Base-by-base conservation (phyloP, 2,888 invertebrate genomes). In the Aelia acuminata region DNA sequence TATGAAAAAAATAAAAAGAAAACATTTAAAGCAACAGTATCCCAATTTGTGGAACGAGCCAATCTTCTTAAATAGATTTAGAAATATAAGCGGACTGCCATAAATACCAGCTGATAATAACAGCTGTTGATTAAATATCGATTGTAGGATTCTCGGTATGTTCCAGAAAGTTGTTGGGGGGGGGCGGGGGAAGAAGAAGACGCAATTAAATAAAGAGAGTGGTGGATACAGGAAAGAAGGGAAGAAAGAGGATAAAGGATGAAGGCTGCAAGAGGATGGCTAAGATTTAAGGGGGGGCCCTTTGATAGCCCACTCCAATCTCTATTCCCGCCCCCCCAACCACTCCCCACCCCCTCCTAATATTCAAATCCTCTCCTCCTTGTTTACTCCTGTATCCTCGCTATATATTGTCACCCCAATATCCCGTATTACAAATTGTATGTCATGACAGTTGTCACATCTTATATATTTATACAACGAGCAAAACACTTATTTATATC, bases 301-400 rank as follows among this genome's bases (percentile, higher is more conserved):
- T 43, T 80, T 80, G 43, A 80, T 80, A 80, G 43, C 43, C 8
- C 43, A 80, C 80, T 80, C 80, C 43, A 47, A 39, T 80, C 11
- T 3, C 22, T n/a, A 80, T 80, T 43, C 10, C 80, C 80, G 43
- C 80, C 43, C 43, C 22, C 43, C 43, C 43, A 43, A n/a, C n/a
- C 1, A 43, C 22, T 2, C 43, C 43, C 43, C 80, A n/a, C n/a
- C 1, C 80, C 22, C 8, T 80, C 43, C 43, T 80, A 80, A 80
- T 80, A 80, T 80, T 80, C 80, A 80, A 80, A 80, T 80, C 80
- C 43, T 43, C 80, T 47, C 3, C n/a, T 47, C 3, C n/a, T 47
- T 80, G 80, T 80, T 80, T 80, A 80, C 80, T 80, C 43, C 43
- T 80, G 80, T 47, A 43, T 80, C 63, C 80, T 80, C n/a, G 43